phyloP scores from a whole-genome alignment of 2,113 vertebrate species.

The Anolis carolinensis region DNA sequence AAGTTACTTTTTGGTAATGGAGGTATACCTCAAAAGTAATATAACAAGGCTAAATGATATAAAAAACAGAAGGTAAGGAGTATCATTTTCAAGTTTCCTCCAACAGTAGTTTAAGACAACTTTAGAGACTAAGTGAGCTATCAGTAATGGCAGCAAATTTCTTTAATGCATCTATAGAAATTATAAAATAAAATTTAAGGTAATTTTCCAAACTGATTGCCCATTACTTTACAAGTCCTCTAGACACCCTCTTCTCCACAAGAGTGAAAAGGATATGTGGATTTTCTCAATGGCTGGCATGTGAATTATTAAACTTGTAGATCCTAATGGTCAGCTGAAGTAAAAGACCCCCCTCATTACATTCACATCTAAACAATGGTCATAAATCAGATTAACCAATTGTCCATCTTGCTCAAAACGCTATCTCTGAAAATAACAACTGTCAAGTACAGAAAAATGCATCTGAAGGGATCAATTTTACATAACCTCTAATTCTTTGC shows the following conservation, averaged over 20 bases:
- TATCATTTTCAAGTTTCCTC: not conserved
- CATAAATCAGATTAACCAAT: not conserved
- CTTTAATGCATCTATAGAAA: not conserved
- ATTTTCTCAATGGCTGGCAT: not conserved
- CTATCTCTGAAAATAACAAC: not conserved
- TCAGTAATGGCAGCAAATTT: not conserved
- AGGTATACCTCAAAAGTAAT: not conserved
- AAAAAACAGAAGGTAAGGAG: not conserved
- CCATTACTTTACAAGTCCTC: not conserved
- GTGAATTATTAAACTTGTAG: not conserved
- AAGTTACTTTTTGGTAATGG: not conserved
- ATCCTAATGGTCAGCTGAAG: not conserved
- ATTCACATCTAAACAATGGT: not conserved
- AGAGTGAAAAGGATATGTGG: not conserved
- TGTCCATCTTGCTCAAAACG: not conserved
- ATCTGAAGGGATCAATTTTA: not conserved
- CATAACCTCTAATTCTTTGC: not conserved
- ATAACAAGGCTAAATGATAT: not conserved
- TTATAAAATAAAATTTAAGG: not conserved
- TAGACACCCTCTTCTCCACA: not conserved
- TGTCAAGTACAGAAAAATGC: not conserved
- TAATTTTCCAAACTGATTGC: not conserved
- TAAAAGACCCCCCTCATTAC: not conserved
- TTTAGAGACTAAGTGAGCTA: not conserved
- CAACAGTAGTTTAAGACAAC: not conserved